Percentiles rank a stretch among this genome's conserved stretches.
Conservation (phyloP, 2,113 vertebrate genomes). For the Cromileptes altivelis region DNA sequence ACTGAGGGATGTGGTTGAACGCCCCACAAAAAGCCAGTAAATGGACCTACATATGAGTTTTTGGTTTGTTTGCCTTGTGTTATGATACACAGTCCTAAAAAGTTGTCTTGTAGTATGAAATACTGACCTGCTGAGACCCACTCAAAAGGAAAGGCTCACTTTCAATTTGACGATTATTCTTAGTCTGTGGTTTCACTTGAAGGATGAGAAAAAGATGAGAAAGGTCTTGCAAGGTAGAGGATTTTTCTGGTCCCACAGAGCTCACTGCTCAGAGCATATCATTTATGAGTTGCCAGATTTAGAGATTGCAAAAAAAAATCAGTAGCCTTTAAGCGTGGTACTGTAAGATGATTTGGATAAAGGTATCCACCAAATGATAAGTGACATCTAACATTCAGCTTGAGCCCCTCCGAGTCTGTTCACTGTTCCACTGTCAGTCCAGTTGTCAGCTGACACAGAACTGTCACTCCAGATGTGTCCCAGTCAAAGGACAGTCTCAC, state of each 20-base stretch:
- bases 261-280: background rate
- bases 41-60: no score
- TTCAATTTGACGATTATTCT: background rate
- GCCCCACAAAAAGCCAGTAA: no score
- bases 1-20: no score
- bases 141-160: background rate
- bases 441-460: background rate
- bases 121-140: background rate
- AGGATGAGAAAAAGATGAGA: background rate
- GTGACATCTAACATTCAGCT: slow-evolving; percentile 2
- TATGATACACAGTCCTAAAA: background rate
- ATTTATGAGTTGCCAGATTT: background rate
- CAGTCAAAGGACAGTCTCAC: background rate
- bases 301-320: background rate
- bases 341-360: background rate
- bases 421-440: background rate
- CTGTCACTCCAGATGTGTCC: background rate
- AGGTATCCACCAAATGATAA: background rate
- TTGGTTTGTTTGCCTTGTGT: no score
- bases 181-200: background rate
- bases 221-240: background rate
- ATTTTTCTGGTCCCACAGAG: background rate
- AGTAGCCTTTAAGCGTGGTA: background rate
- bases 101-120: background rate
- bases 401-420: background rate